Base-by-base conservation (phyloP, 2,797 vertebrate genomes). In the Sebastes aleutianus region DNA sequence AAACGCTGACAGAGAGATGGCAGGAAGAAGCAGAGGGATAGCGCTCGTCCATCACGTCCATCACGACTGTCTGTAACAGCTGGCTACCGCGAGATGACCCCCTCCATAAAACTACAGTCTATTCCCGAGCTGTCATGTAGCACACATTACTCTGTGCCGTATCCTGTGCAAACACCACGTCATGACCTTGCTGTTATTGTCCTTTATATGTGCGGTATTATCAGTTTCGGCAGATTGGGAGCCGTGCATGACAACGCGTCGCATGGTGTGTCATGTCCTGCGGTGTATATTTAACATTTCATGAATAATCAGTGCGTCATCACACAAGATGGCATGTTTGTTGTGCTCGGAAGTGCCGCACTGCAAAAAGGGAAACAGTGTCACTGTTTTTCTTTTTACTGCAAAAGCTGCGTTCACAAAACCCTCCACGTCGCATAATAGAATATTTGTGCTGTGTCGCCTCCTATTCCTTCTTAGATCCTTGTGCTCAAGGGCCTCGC, bases 1-100 rank as follows among this genome's bases (percentile, higher is more conserved):
- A 94, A 95, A 92, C 36, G 92, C 93, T 94, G 92, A 94, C 91
- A 86, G 91, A 22, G 86, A 90, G 86, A 89, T 82, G 85, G 88
- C 89, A 92, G 92, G 92, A 94, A 89, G 90, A 91, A 88, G 77
- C 77, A 83, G 84, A 87, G 65, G 80, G 82, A 88, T 93, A 86
- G 85, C 86, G 86, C 87, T 83, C 76, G 88, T 92, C 89, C 83
- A 79, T 93, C 90, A 88, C 85, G 92, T 91, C 85, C 89, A 90
- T 93, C 88, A 87, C 27, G 9, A 59, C 43, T 70, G 50, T 84
- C 88, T 79, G 73, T 68, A 86, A 86, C 87, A 91, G 71, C 85
- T 88, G 87, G 88, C 77, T 73, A 76, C 82, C 57, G 43, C 71
- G 61, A 89, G 79, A 92, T 80, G 87, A 91, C 86, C 85, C 80